phyloP scores from a whole-genome alignment of 2,888 invertebrate genomes.

The Osedax frankpressi region DNA sequence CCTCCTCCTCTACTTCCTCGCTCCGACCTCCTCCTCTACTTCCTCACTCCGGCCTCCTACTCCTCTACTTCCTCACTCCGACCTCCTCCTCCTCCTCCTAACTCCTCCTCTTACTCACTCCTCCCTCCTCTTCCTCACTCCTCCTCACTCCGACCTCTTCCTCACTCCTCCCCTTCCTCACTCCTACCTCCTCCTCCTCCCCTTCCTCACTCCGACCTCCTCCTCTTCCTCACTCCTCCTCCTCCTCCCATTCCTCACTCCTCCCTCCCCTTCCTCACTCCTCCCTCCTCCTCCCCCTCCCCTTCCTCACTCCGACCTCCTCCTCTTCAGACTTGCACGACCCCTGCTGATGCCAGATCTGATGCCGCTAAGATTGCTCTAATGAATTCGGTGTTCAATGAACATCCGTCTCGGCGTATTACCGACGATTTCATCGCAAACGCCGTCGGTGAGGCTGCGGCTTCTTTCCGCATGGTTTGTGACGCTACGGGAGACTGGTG shows the following conservation, averaged over 20 bases:
- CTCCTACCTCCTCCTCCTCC: too few species aligned
- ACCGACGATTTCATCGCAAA: conserved; percentile 86
- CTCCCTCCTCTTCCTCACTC: too few species aligned
- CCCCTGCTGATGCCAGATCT: conserved; percentile 81
- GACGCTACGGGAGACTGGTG: not conserved
- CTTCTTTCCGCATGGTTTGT: conserved; percentile 59
- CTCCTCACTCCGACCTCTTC: too few species aligned
- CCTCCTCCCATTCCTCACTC: not conserved
- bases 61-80: too few species aligned
- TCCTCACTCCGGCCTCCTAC: too few species aligned
- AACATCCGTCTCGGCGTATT: conserved; percentile 79
- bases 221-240: too few species aligned
- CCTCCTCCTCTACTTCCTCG: too few species aligned
- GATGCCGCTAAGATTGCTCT: conserved; percentile 88
- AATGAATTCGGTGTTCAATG: conserved; percentile 92
- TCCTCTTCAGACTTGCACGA: conserved; percentile 76
- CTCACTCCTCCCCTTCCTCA: too few species aligned
- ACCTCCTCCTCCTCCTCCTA: too few species aligned
- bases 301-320: not conserved
- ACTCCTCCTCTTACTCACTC: too few species aligned
- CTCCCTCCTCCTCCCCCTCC: not conserved
- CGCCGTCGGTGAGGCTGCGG: conserved; percentile 78
- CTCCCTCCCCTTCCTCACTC: not conserved
- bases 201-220: too few species aligned
- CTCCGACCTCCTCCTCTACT: too few species aligned